Evolutionary conservation across 2,797 vertebrate genomes (phyloP), one percentile per base, ranked within the genome.

Genomic region (Atherinosoma microstoma): DNA sequence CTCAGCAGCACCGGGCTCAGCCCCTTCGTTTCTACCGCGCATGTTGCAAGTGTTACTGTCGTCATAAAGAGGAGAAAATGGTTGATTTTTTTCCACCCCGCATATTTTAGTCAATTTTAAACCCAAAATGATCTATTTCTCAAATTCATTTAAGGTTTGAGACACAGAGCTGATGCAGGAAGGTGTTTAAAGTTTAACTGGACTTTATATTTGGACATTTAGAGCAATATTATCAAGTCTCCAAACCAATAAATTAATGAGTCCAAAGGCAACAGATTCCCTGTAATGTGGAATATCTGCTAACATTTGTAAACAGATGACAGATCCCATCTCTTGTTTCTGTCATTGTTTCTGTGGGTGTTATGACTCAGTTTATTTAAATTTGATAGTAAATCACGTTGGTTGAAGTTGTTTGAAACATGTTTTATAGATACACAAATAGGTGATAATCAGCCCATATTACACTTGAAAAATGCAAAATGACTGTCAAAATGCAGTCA

Each of bases 11-110:
- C 20, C 20, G 45, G 45, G 66, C 73, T 79, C 24, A n/a, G 67
- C 61, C 56, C 76, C 76, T 53, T 82, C 68, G 27, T 18, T 68
- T 78, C 67, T 12, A 83, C 45, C 62, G 73, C 84, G 78, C 86
- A 83, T 84, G 80, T 72, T 18, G n/a, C 56, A 68, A 66, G 8
- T 30, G 72, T 40, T 79, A 40, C 69, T 73, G 74, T 77, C 75
- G 83, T 79, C 83, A 90, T 35, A 54, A 68, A 24, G 58, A 58
- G 54, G 51, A 69, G 45, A 70, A 74, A 71, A 76, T 51, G 57
- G 61, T 36, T 29, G 67, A 73, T 61, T 75, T 60, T 35, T 70
- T 82, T n/a, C 12, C 6, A 54, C 45, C 47, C 7, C n/a, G 20
- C n/a, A 53, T 7, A 30, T 57, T 18, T 57, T 9, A 57, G 15